A percentile compares a stretch with the other conserved stretches of the same genome.
These are phyloP conservation scores for Eubasilissa splendida DNA, from an alignment of 2,888 invertebrate genomes.

Conservation along the genomic window DNA sequence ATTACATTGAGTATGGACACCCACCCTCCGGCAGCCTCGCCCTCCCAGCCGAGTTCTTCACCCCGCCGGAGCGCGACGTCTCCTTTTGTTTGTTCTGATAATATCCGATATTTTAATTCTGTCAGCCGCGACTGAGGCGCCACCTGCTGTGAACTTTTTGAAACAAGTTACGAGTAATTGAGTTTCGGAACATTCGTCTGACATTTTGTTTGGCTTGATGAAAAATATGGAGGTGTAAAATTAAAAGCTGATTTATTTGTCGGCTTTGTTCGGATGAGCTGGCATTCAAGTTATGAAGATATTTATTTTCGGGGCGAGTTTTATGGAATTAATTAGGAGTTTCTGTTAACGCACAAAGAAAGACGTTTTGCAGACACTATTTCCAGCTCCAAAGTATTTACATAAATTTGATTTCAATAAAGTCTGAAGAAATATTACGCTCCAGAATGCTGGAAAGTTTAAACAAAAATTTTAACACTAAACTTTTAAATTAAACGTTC, in stretches of 20 bases:
- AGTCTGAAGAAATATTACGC: no score
- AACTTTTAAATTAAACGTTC: no score
- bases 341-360: no score
- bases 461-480: no score
- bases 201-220: slow-evolving; percentile 15
- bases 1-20: not conserved
- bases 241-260: not conserved
- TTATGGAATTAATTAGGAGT: no score
- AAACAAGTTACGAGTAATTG: slow-evolving; percentile 24
- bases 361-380: no score
- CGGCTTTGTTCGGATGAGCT: no score
- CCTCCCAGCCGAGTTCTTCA: not conserved
- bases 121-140: slow-evolving; percentile 14
- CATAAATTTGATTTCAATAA: no score
- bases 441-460: no score
- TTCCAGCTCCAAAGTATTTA: no score
- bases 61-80: not conserved
- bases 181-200: slow-evolving; percentile 17
- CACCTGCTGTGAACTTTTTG: slow-evolving; percentile 21
- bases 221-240: not conserved
- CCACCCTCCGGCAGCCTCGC: not conserved
- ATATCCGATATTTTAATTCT: slow-evolving; percentile 14
- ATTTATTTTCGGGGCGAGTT: no score
- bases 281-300: no score
- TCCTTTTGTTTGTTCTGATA: slow-evolving; percentile 9